Conservation (phyloP, 2,888 invertebrate species). For the Griposia aprilina region DNA sequence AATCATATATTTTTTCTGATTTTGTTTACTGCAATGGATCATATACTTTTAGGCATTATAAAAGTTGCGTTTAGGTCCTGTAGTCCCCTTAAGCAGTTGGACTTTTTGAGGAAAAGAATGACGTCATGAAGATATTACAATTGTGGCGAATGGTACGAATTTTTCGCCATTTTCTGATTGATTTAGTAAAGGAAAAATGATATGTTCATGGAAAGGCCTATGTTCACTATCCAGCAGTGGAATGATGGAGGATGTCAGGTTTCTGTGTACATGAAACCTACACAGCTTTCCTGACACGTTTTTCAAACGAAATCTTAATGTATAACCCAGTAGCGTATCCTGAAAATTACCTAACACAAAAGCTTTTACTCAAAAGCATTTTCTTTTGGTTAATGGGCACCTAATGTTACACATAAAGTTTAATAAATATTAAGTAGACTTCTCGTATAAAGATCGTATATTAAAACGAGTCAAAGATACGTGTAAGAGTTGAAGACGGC, state of each 20-base stretch:
- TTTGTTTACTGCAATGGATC: too few species aligned
- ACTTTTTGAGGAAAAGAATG: background rate
- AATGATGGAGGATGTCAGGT: background rate
- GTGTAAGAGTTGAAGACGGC: constrained; percentile 1
- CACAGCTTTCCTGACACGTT: too few species aligned
- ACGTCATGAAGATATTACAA: background rate
- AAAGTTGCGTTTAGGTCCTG: too few species aligned
- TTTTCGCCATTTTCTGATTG: background rate
- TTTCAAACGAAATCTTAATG: background rate
- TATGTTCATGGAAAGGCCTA: background rate
- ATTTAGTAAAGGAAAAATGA: background rate
- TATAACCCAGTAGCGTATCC: background rate
- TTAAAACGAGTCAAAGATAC: constrained; percentile 15
- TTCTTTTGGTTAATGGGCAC: constrained; percentile 15
- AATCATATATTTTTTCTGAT: too few species aligned
- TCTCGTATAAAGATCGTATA: background rate
- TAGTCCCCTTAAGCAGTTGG: too few species aligned
- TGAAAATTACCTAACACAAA: constrained; percentile 15
- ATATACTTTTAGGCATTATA: too few species aligned
- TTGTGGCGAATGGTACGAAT: background rate
- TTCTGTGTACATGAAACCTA: background rate
- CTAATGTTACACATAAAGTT: constrained; percentile 27
- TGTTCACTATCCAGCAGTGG: too few species aligned
- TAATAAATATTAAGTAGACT: constrained; percentile 27
- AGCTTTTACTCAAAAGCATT: constrained; percentile 3